Base-by-base conservation (phyloP, 2,888 invertebrate species). In the Melanophora roralis region DNA sequence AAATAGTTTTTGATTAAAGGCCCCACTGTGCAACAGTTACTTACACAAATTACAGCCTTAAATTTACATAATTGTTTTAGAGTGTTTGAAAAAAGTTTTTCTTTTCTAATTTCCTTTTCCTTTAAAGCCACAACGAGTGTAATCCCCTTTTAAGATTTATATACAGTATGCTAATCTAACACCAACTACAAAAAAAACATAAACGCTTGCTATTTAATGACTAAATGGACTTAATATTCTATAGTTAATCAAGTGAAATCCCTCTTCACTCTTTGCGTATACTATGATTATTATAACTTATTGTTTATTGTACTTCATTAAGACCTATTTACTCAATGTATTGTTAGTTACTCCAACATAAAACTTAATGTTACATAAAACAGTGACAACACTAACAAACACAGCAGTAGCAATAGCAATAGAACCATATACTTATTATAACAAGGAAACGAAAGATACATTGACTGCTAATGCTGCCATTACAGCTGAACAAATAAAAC, bases 291-390 rank as follows among this genome's bases (percentile, higher is more conserved):
- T 14, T 27, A 34, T 19, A 36, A 62, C 62, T 62, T 72, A 45
- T 62, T 62, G 51, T 51, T 57, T 57, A 43, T 60, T 55, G 45
- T 45, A 53, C 14, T 16, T 55, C 53, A 72, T 47, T 53, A 64
- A 14, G 43, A 55, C 36, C n/a, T n/a, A n/a, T n/a, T 19, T 19
- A 36, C 36, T 45, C 34, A 45, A 16, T 36, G 53, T 38, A 12
- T 51, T n/a, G n/a, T n/a, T 27, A 38, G 34, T 55, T 72, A 55
- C 53, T 64, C 53, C 6, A 62, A 62, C 53, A 45, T 72, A 36
- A 72, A 53, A 43, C 43, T 43, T 21, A 53, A 43, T 64, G 43
- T 40, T 32, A 27, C 12, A 36, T 51, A 40, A 38, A 38, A 14
- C 23, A 64, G 8, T 16, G 40, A 38, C n/a, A 64, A 11, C 34